Conservation (phyloP, 2,797 vertebrate genomes). For the Gymnoscopelus braueri region DNA sequence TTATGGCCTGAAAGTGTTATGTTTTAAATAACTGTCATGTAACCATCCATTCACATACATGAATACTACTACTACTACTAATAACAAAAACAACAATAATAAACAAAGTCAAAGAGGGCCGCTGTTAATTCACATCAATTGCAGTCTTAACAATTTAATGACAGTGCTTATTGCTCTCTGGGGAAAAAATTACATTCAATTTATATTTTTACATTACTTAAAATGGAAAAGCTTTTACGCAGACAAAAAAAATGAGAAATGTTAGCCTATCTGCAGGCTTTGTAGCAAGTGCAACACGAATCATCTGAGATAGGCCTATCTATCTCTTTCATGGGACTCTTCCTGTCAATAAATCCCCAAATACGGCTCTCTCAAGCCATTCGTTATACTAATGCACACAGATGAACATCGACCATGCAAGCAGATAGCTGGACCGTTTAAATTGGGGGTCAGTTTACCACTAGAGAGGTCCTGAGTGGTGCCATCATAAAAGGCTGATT, state of each 20-base stretch:
- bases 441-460: conserved; percentile 55
- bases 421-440: conserved; percentile 48
- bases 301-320: not conserved
- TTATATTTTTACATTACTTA: conserved; percentile 27
- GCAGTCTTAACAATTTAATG: too few species aligned
- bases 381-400: conserved; percentile 51
- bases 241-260: too few species aligned
- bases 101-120: too few species aligned
- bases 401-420: conserved; percentile 48
- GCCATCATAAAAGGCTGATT: conserved; percentile 28
- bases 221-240: conserved; percentile 18
- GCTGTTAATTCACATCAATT: too few species aligned
- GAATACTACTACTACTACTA: too few species aligned
- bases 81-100: too few species aligned
- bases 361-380: conserved; percentile 50
- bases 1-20: not conserved
- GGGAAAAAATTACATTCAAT: conserved; percentile 42
- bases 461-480: conserved; percentile 25
- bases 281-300: too few species aligned
- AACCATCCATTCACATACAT: too few species aligned
- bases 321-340: conserved; percentile 56
- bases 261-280: conserved; percentile 1
- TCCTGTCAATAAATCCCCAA: conserved; percentile 53
- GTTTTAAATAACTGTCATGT: too few species aligned
- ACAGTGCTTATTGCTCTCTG: not conserved